Base-by-base conservation (phyloP, 2,113 vertebrate genomes). In the Pipra filicauda region DNA sequence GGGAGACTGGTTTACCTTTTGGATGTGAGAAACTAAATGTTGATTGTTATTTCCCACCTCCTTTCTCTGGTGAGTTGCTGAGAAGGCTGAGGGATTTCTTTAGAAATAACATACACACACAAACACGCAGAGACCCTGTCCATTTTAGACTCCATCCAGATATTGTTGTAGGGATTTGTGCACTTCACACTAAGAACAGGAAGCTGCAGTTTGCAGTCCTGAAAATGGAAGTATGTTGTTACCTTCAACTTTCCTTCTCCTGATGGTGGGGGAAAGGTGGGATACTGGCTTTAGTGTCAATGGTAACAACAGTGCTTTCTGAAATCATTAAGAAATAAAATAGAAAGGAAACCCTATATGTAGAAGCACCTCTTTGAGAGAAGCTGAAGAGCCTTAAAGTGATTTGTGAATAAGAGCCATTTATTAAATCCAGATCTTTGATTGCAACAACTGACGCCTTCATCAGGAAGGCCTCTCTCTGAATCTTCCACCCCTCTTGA, bases 361-460 rank as follows among this genome's bases (percentile, higher is more conserved):
- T 96, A 96, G 96, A 96, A 96, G 95, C 97, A 95, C 98, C 98
- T 99, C 98, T 98, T 97, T 96, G 97, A 98, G 97, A 98, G 95
- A 98, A 98, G 96, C 97, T 97, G 98, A 98, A 96, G 96, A 99
- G 99, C 99, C 99, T 99, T 99, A 99, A 99, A 97, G 96, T 98
- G 98, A 98, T 98, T 98, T 98, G 98, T 97, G 98, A 99, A 98
- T 98, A 98, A 99, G 98, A 99, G 99, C 99, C 99, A 99, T 99
- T 97, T 96, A 95, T 97, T 98, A 98, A 98, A 97, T 98, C 98
- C 97, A 98, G 98, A 98, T 98, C 98, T 97, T 97, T 97, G 97
- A 98, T 97, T 97, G 95, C 93, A 97, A 94, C 87, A 97, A 94
- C 95, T 51, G 95, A 95, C 93, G 90, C 96, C 95, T 98, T 94